Evolutionary conservation across 2,888 invertebrate genomes (phyloP).

Genomic region (Melitaea athalia): DNA sequence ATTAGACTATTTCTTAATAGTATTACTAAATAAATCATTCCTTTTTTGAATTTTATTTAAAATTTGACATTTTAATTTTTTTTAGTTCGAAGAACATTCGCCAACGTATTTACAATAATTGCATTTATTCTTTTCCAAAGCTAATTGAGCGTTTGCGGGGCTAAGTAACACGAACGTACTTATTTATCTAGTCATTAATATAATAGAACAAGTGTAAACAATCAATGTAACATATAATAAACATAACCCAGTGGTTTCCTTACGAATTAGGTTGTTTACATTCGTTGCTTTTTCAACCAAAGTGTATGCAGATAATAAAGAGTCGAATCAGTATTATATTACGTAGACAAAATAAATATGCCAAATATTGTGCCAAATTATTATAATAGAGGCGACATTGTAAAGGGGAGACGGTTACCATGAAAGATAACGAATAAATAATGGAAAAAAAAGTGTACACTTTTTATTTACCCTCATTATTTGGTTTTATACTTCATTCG

Average conservation of each 20-base stretch:
- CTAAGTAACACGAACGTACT: constrained; percentile 23
- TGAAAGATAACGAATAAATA: constrained; percentile 70
- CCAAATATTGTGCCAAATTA: constrained; percentile 75
- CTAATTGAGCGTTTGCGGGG: constrained; percentile 23
- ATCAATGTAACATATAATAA: constrained; percentile 14
- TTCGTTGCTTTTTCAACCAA: constrained; percentile 29
- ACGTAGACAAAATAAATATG: constrained; percentile 46
- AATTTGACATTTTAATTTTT: background rate
- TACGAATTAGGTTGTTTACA: constrained; percentile 31
- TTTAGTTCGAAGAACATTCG: background rate
- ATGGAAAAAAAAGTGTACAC: constrained; percentile 49
- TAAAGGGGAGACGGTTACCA: constrained; percentile 55
- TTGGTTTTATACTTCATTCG: no score
- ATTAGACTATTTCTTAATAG: background rate
- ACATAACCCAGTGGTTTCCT: background rate
- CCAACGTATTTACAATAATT: background rate
- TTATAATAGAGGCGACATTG: constrained; percentile 44
- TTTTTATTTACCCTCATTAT: constrained; percentile 47
- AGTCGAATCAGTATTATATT: constrained; percentile 42
- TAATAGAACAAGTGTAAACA: constrained; percentile 38
- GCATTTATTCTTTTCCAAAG: constrained; percentile 18
- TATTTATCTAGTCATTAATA: constrained; percentile 37
- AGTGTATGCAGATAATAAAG: constrained; percentile 30
- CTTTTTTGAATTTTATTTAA: background rate
- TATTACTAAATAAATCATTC: background rate